Conservation (phyloP, 1,140 invertebrate species). For the Pomacea maculata region DNA sequence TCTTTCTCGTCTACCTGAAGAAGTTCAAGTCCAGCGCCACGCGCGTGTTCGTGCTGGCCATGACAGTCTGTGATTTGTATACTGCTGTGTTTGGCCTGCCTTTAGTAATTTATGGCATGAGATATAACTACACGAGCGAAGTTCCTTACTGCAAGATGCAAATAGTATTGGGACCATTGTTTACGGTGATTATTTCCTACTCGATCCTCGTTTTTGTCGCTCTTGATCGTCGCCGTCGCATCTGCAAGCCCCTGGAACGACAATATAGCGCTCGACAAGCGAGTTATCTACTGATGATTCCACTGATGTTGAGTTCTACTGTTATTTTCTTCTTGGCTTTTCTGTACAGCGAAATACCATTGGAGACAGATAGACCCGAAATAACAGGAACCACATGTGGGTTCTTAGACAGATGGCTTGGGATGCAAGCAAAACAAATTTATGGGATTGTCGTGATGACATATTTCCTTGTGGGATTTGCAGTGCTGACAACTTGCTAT, state of each 20-base stretch:
- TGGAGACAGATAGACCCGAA: not conserved
- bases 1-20: conserved; percentile 37
- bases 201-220: conserved; percentile 26
- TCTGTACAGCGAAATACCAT: conserved; percentile 18
- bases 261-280: conserved; percentile 11
- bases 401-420: conserved; percentile 3
- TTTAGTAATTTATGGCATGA: conserved; percentile 49
- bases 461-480: not conserved
- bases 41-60: conserved; percentile 46
- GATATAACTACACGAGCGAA: conserved; percentile 35
- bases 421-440: conserved; percentile 4
- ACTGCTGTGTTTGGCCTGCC: conserved; percentile 49
- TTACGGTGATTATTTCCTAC: conserved; percentile 13
- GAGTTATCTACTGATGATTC: not conserved
- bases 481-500: no score
- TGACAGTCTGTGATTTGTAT: conserved; percentile 50
- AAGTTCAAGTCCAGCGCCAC: conserved; percentile 44
- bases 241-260: conserved; percentile 23
- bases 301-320: not conserved
- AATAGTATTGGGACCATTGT: conserved; percentile 8
- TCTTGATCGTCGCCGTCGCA: conserved; percentile 28
- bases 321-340: conserved; percentile 1
- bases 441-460: conserved; percentile 8
- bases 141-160: conserved; percentile 30
- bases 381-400: conserved; percentile 26